phyloP scores from a whole-genome alignment of 1,140 invertebrate genomes.

The Battus philenor region DNA sequence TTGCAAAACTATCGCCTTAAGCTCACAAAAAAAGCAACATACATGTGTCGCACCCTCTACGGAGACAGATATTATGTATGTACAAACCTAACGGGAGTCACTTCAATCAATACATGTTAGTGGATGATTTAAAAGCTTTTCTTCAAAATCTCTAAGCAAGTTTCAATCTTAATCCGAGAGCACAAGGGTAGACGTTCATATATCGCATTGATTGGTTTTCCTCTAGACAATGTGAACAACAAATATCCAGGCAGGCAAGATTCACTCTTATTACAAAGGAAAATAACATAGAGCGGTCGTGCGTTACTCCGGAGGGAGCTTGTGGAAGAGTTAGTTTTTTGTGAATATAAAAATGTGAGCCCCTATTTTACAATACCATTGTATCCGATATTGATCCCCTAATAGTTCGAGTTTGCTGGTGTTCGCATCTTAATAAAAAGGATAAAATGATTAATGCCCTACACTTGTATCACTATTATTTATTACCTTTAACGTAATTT shows the following conservation, averaged over 20 bases:
- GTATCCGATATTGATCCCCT: conserved; percentile 71
- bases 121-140: conserved; percentile 69
- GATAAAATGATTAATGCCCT: conserved; percentile 51
- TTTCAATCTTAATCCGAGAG: conserved; percentile 24
- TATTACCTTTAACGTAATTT: conserved; percentile 13
- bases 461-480: conserved; percentile 16
- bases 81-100: conserved; percentile 70
- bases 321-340: conserved; percentile 66
- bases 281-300: conserved; percentile 29
- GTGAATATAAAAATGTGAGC: conserved; percentile 73
- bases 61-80: conserved; percentile 72
- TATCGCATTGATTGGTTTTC: conserved; percentile 31
- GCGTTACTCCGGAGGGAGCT: conserved; percentile 29
- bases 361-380: conserved; percentile 70
- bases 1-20: conserved; percentile 30
- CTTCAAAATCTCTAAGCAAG: conserved; percentile 28
- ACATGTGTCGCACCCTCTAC: conserved; percentile 46
- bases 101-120: conserved; percentile 72
- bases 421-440: conserved; percentile 60
- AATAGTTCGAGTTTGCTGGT: conserved; percentile 65
- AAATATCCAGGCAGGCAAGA: conserved; percentile 47
- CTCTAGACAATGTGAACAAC: conserved; percentile 52
- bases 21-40: conserved; percentile 30
- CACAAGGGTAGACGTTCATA: conserved; percentile 25
- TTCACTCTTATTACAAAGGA: conserved; percentile 44